These are phyloP conservation scores for Polydrusus pterygomalis DNA, from an alignment of 2,888 invertebrate genomes.

Conservation along the genomic window DNA sequence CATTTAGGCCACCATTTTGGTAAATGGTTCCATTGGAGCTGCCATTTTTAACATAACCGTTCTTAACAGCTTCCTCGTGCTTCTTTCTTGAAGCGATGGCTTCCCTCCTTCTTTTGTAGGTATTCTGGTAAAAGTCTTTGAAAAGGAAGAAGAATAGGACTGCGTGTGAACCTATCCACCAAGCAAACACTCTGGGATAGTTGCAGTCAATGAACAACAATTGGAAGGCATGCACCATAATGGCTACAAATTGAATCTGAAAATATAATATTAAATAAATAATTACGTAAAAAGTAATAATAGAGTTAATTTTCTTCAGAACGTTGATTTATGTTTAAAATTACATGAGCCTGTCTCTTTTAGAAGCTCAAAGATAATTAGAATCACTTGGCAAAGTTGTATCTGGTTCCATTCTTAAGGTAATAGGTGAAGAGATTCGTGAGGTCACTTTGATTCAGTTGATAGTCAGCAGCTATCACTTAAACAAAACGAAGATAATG, in stretches of 20 bases:
- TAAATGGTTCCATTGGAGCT: constrained; percentile 43
- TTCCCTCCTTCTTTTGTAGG: constrained; percentile 74
- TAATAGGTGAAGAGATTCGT: constrained; percentile 74
- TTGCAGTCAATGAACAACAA: constrained; percentile 93
- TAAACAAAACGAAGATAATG: constrained; percentile 37
- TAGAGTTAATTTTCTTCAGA: too few relatives aligned
- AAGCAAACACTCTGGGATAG: constrained; percentile 94
- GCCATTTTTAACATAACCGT: neutral
- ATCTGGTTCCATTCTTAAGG: constrained; percentile 84
- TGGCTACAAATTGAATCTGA: constrained; percentile 90
- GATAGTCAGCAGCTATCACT: constrained; percentile 40
- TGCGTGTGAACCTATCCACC: constrained; percentile 97
- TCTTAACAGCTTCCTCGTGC: neutral
- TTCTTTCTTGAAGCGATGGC: neutral
- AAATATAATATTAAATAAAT: constrained; percentile 56
- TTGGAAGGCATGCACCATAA: constrained; percentile 95
- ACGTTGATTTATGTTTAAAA: too few relatives aligned
- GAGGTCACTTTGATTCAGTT: constrained; percentile 63
- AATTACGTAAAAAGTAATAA: too few relatives aligned
- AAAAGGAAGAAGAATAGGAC: constrained; percentile 97
- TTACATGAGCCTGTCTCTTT: too few relatives aligned
- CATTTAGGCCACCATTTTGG: constrained; percentile 60
- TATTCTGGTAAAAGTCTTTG: constrained; percentile 93
- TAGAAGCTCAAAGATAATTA: too few relatives aligned
- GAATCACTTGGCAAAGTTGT: too few relatives aligned